Percentiles rank a stretch among this genome's conserved stretches.
phyloP scores from a whole-genome alignment of 2,888 invertebrate genomes.

The Arge pagana region DNA sequence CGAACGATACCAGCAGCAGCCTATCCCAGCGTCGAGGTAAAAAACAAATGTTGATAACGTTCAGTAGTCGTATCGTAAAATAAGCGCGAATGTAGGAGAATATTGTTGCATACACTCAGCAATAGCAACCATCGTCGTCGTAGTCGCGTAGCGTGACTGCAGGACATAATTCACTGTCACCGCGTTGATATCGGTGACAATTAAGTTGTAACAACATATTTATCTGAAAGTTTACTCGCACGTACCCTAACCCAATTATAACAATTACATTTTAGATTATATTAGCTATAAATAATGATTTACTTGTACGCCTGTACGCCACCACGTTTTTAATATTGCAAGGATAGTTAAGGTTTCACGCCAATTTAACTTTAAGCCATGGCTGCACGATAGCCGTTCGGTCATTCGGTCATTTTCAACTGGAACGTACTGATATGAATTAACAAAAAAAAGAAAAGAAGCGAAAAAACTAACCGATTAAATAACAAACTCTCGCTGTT shows the following conservation, averaged over 20 bases:
- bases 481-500: too few relatives aligned
- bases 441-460: neutral
- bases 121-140: neutral
- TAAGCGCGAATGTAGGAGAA: too few relatives aligned
- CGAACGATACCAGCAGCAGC: conserved; percentile 64
- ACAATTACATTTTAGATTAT: conserved; percentile 28
- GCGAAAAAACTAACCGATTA: too few relatives aligned
- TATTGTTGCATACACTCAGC: too few relatives aligned
- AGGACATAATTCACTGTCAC: conserved; percentile 23
- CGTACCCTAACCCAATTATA: conserved; percentile 20
- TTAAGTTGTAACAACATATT: conserved; percentile 19
- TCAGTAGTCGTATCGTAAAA: neutral
- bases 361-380: conserved; percentile 8
- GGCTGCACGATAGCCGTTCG: neutral
- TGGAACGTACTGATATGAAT: neutral
- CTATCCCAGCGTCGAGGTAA: conserved; percentile 59
- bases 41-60: too few relatives aligned
- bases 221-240: conserved; percentile 21
- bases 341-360: conserved; percentile 15
- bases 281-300: conserved; percentile 32
- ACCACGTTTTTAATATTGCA: conserved; percentile 20
- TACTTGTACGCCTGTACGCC: conserved; percentile 21
- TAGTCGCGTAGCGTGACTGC: conserved; percentile 1
- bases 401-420: conserved; percentile 7
- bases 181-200: conserved; percentile 13